Percentiles rank a stretch among this genome's conserved stretches.
These are phyloP conservation scores for Heterodera schachtii DNA, from an alignment of 1,140 invertebrate species.

Conservation along the genomic window DNA sequence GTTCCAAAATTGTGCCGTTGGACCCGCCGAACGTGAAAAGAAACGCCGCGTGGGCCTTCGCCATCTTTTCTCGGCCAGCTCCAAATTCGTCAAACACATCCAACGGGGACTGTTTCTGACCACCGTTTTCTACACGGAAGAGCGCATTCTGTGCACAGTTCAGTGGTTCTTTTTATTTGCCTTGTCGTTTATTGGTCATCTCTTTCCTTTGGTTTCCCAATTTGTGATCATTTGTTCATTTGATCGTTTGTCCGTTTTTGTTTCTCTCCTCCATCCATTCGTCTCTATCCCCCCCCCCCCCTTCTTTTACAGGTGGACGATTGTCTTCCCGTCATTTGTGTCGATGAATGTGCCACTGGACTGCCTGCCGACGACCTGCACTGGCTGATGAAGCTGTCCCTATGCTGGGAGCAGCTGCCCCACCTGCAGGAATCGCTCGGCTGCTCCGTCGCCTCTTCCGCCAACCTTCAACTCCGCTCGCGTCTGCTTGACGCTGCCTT, in stretches of 20 bases:
- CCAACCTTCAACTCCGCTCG: slow-evolving; percentile 70
- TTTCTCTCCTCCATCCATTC: too few relatives aligned
- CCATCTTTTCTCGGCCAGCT: slow-evolving; percentile 87
- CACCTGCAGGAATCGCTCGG: slow-evolving; percentile 86
- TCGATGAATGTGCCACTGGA: slow-evolving; percentile 76
- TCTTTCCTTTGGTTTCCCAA: background rate
- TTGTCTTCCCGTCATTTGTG: slow-evolving; percentile 89
- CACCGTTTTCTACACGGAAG: slow-evolving; percentile 87
- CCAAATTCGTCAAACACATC: slow-evolving; percentile 90
- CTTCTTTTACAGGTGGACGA: slow-evolving; percentile 75
- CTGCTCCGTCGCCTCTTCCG: slow-evolving; percentile 79
- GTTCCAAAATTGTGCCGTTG: slow-evolving; percentile 2
- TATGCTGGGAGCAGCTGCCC: slow-evolving; percentile 93
- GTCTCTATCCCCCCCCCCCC: too few relatives aligned
- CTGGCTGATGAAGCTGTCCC: slow-evolving; percentile 93
- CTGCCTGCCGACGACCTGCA: slow-evolving; percentile 77
- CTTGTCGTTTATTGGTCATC: background rate
- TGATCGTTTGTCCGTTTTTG: too few relatives aligned
- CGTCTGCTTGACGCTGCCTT: slow-evolving; percentile 86
- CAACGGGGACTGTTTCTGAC: slow-evolving; percentile 84
- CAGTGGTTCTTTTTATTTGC: background rate
- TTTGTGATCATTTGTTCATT: too few relatives aligned
- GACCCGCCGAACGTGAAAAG: background rate
- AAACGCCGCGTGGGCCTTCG: slow-evolving; percentile 76
- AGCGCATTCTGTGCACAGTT: slow-evolving; percentile 87